Evolutionary conservation across 2,888 invertebrate species (phyloP).

Genomic region (Dexiosoma caninum): DNA sequence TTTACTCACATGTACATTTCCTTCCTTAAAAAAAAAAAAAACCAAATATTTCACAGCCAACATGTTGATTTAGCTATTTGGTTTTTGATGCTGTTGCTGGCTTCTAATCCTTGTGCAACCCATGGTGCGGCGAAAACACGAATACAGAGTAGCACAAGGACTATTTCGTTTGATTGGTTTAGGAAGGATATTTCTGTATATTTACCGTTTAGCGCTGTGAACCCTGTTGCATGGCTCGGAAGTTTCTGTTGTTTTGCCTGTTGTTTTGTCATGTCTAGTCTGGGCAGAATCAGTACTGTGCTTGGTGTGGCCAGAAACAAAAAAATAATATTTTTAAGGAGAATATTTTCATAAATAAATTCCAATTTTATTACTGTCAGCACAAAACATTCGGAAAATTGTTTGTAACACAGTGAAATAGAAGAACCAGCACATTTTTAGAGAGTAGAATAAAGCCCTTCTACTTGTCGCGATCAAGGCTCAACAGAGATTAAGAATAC

Average conservation of each 20-base stretch:
- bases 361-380: too few species aligned
- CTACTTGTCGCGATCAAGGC: too few species aligned
- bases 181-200: conserved; percentile 74
- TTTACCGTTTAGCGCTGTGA: conserved; percentile 68
- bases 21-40: background rate
- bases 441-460: too few species aligned
- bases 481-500: too few species aligned
- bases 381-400: too few species aligned
- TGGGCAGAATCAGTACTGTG: background rate
- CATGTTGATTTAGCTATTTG: conserved; percentile 36
- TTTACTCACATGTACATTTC: background rate
- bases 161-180: conserved; percentile 72
- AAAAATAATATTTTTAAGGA: too few species aligned
- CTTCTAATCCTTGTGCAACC: conserved; percentile 47
- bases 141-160: background rate
- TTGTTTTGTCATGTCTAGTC: background rate
- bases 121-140: background rate
- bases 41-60: background rate
- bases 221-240: conserved; percentile 34
- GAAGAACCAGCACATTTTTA: too few species aligned
- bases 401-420: too few species aligned
- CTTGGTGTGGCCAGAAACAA: too few species aligned
- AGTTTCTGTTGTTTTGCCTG: background rate
- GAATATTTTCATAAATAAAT: too few species aligned
- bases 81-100: conserved; percentile 6